These are phyloP conservation scores for Cephus pygmeus DNA, from an alignment of 2,888 invertebrate species.

Conservation along the genomic window DNA sequence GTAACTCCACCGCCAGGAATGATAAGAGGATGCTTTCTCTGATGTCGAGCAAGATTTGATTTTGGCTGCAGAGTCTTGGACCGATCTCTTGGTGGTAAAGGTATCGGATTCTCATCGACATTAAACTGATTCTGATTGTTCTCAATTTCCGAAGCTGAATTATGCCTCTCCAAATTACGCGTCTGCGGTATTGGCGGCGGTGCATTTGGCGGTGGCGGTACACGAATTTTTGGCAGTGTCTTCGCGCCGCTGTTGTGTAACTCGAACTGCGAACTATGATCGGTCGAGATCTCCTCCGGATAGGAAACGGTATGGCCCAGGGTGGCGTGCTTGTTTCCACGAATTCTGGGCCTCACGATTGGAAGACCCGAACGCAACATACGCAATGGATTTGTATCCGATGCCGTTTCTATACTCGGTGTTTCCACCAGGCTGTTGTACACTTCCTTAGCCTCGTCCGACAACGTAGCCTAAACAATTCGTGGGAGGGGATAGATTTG, in stretches of 20 bases:
- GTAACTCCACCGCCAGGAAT: slow-evolving; percentile 76
- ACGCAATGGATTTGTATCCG: slow-evolving; percentile 72
- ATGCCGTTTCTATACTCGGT: slow-evolving; percentile 58
- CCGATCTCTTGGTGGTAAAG: slow-evolving; percentile 82
- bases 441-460: slow-evolving; percentile 90
- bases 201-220: slow-evolving; percentile 51
- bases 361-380: slow-evolving; percentile 74
- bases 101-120: slow-evolving; percentile 74
- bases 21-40: slow-evolving; percentile 84
- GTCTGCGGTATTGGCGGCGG: slow-evolving; percentile 41
- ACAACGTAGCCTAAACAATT: slow-evolving; percentile 79
- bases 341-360: slow-evolving; percentile 69
- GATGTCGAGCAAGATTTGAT: slow-evolving; percentile 77
- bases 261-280: slow-evolving; percentile 46
- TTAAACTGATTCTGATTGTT: slow-evolving; percentile 47
- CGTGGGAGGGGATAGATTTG: slow-evolving; percentile 52
- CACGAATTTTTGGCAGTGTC: slow-evolving; percentile 56
- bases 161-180: slow-evolving; percentile 45
- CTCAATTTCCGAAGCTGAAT: slow-evolving; percentile 54
- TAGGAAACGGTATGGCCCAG: slow-evolving; percentile 42
- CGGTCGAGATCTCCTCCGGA: slow-evolving; percentile 38
- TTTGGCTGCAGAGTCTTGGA: slow-evolving; percentile 72
- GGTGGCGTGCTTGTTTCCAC: slow-evolving; percentile 67
- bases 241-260: slow-evolving; percentile 55
- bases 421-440: slow-evolving; percentile 91